Conservation (phyloP, 2,797 vertebrate genomes). For the Clamator glandarius region DNA sequence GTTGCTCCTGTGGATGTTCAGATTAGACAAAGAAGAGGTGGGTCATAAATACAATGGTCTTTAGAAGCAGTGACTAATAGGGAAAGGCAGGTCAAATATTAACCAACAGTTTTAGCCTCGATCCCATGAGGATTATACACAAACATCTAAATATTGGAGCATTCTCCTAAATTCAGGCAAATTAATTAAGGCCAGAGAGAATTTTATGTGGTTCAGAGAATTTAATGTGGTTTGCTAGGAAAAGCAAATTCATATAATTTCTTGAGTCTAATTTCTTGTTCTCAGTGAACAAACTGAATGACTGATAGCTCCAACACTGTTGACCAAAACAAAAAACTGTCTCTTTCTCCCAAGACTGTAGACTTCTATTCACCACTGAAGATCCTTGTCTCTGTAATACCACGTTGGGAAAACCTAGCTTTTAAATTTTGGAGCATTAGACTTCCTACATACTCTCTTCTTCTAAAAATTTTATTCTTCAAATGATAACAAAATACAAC, state of each 20-base stretch:
- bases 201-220: constrained; percentile 1
- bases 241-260: background rate
- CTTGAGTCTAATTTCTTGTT: background rate
- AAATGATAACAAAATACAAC: background rate
- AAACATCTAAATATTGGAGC: constrained; percentile 15
- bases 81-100: constrained; percentile 35
- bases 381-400: background rate
- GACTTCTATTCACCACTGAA: background rate
- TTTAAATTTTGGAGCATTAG: background rate
- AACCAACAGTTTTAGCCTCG: constrained; percentile 1
- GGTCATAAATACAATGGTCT: background rate
- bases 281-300: background rate
- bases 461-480: background rate
- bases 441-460: background rate
- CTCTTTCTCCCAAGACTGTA: background rate
- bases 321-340: background rate
- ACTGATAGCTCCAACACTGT: background rate
- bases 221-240: constrained; percentile 2
- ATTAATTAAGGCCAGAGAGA: constrained; percentile 9
- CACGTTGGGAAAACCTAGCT: background rate
- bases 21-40: background rate
- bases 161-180: constrained; percentile 32
- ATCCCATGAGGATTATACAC: background rate
- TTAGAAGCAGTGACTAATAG: constrained; percentile 18
- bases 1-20: background rate